phyloP scores from a whole-genome alignment of 2,888 invertebrate species.

The Cephus spinipes region DNA sequence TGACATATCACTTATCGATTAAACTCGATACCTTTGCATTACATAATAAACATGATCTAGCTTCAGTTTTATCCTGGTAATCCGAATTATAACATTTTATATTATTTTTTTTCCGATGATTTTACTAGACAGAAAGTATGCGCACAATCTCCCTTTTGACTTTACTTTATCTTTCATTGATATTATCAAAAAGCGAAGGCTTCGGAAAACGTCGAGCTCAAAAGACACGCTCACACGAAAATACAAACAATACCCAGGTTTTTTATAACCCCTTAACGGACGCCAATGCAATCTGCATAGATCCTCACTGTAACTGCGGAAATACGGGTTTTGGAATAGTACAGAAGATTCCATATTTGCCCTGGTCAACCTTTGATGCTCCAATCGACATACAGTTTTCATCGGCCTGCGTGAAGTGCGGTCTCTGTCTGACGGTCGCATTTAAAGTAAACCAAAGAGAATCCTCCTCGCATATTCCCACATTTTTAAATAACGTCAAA shows the following conservation, averaged over 20 bases:
- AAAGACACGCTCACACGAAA: not conserved
- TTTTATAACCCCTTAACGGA: constrained; percentile 17
- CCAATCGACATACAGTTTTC: constrained; percentile 44
- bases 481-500: not conserved
- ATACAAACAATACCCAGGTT: not conserved
- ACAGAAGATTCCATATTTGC: constrained; percentile 48
- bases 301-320: constrained; percentile 41
- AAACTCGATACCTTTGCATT: not conserved
- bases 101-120: not conserved
- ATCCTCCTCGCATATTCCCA: not conserved
- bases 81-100: not conserved
- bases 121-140: not conserved
- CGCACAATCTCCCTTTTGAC: not conserved
- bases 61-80: not conserved
- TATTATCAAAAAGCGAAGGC: not conserved
- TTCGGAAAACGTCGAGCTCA: constrained; percentile 18
- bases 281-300: constrained; percentile 11
- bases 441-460: constrained; percentile 41
- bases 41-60: not conserved
- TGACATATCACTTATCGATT: not conserved
- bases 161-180: not conserved
- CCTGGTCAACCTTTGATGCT: constrained; percentile 19
- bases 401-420: constrained; percentile 57
- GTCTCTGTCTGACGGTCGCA: constrained; percentile 55
- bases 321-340: constrained; percentile 40